These are phyloP conservation scores for Acleris laterana DNA, from an alignment of 2,888 invertebrate genomes.

Conservation along the genomic window DNA sequence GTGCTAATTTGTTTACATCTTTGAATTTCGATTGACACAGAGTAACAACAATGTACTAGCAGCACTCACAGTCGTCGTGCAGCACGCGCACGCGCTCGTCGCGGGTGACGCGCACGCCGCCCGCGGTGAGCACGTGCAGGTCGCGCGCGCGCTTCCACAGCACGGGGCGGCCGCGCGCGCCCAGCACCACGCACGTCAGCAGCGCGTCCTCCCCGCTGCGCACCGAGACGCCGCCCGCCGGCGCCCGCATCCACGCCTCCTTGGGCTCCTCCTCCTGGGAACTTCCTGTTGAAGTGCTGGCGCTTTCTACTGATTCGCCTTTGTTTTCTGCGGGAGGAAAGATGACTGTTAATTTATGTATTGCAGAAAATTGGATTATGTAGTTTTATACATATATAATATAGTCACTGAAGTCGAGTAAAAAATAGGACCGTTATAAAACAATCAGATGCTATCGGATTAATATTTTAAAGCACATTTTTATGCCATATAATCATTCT, in stretches of 20 bases:
- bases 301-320: constrained; percentile 56
- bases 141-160: constrained; percentile 90
- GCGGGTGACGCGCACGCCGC: constrained; percentile 89
- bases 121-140: constrained; percentile 90
- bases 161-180: constrained; percentile 88
- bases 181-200: constrained; percentile 91
- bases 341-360: constrained; percentile 19
- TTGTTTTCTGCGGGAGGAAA: constrained; percentile 56
- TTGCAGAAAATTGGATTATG: too few relatives aligned
- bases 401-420: too few relatives aligned
- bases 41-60: not conserved
- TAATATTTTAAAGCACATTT: too few relatives aligned
- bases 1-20: too few relatives aligned
- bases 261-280: constrained; percentile 68
- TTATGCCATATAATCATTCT: too few relatives aligned
- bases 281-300: constrained; percentile 61
- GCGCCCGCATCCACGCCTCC: constrained; percentile 72
- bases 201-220: constrained; percentile 89
- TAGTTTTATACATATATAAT: too few relatives aligned
- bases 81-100: constrained; percentile 89
- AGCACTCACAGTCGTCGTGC: constrained; percentile 89
- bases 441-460: too few relatives aligned
- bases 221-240: constrained; percentile 68
- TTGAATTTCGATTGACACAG: too few relatives aligned
- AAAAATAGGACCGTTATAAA: too few relatives aligned